A percentile compares a stretch with the other conserved stretches of the same genome.
phyloP scores from a whole-genome alignment of 2,113 vertebrate species.

The Malurus elegans region DNA sequence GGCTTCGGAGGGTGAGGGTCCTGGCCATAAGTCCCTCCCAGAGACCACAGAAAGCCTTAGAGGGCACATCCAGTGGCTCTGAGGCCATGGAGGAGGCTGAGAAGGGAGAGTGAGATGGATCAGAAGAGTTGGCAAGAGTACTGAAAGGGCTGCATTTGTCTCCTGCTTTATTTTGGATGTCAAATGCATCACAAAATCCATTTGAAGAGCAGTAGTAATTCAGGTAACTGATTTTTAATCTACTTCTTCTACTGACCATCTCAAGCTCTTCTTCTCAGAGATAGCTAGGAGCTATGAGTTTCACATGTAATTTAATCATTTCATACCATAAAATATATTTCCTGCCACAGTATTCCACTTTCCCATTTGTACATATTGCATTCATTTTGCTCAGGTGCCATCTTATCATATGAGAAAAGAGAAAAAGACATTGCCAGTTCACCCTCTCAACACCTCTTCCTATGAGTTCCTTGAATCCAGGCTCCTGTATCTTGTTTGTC shows the following conservation, averaged over 20 bases:
- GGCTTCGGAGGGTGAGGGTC: accelerated
- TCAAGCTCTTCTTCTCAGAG: neutral
- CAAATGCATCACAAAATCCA: neutral
- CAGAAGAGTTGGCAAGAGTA: accelerated
- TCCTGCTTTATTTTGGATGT: neutral
- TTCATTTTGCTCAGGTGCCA: neutral
- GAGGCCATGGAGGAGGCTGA: neutral
- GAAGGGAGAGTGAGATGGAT: neutral
- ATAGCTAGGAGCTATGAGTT: neutral
- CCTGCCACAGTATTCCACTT: neutral
- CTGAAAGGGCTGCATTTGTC: neutral
- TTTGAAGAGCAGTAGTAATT: neutral
- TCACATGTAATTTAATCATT: neutral
- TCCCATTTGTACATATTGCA: neutral
- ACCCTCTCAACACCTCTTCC: neutral
- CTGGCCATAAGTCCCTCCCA: neutral
- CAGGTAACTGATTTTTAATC: neutral
- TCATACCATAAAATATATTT: neutral
- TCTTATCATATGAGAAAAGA: neutral
- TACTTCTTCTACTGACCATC: neutral
- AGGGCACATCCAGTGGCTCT: neutral
- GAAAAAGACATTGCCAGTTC: neutral
- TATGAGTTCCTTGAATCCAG: neutral
- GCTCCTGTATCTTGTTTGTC: constrained; percentile 27
- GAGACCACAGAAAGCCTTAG: neutral